Base-by-base conservation (phyloP, 2,888 invertebrate genomes). In the Chrysomela aeneicollis region DNA sequence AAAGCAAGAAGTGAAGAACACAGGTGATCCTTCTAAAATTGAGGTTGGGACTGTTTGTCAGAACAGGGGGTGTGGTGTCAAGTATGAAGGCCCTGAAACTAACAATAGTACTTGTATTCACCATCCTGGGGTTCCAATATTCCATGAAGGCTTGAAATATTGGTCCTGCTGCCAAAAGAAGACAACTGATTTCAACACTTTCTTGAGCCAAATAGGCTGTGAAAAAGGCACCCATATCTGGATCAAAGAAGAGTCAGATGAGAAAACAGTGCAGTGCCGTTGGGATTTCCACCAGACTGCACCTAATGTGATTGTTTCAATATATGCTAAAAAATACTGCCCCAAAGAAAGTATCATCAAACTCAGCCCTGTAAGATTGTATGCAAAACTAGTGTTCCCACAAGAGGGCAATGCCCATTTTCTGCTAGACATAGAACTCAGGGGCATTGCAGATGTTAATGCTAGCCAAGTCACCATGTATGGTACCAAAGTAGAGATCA, bases 251-350 rank as follows among this genome's bases (percentile, higher is more conserved):
- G 18, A 85, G 68, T 76, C 83, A 2, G 82, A 87, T 63, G 85
- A 86, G 12, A 75, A 75, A 67, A 72, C 52, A 15, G 73, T 80
- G 5, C 85, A 89, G 63, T 97, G 97, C 79, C 88, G 97, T 21
- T 90, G 93, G 86, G 98, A 98, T 81, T 97, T 96, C 93, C 95
- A 97, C 84, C 98, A 98, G 85, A 98, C 97, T 0, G 90, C 90
- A 0, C 87, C 89, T 0, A 87, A 88, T 80, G 92, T 98, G 0
- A 91, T 93, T 65, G 88, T 98, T 54, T 92, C 96, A 37, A 87
- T 98, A 50, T 98, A 94, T 83, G 93, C 94, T 0, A 98, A 98
- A 84, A 90, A 93, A 73, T 93, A 95, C 78, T 89, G 94, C 73
- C 95, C 96, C 9, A 86, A 86, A 17, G 80, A 86, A 63, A 94